Percentiles rank a stretch among this genome's conserved stretches.
Evolutionary conservation across 2,113 vertebrate genomes (phyloP).

Genomic region (Austrofundulus limnaeus): DNA sequence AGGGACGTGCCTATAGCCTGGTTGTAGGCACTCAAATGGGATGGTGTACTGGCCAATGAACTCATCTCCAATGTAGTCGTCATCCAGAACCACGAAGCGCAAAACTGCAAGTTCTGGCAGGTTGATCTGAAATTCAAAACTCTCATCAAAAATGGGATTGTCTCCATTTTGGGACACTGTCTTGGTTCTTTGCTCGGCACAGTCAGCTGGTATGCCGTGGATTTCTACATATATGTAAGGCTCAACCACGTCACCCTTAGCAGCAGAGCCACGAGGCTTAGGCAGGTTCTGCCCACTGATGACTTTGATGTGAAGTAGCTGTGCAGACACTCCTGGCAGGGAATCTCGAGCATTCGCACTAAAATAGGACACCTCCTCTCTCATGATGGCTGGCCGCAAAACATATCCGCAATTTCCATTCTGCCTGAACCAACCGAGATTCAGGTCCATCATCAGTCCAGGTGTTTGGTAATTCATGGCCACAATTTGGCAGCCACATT

Average conservation of each 20-base stretch:
- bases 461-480: constrained; percentile 94
- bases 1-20: constrained; percentile 89
- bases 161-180: constrained; percentile 89
- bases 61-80: constrained; percentile 92
- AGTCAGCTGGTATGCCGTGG: constrained; percentile 90
- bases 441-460: constrained; percentile 93
- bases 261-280: constrained; percentile 89
- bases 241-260: constrained; percentile 92
- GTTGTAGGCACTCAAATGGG: constrained; percentile 91
- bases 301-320: constrained; percentile 90
- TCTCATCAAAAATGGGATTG: constrained; percentile 91
- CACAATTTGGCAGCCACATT: constrained; percentile 93
- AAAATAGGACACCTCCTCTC: constrained; percentile 93
- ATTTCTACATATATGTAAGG: constrained; percentile 92
- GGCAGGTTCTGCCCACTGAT: constrained; percentile 93
- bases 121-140: constrained; percentile 93
- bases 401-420: constrained; percentile 92
- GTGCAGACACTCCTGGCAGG: constrained; percentile 87
- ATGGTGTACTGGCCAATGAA: constrained; percentile 96
- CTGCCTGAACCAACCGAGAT: constrained; percentile 89
- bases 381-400: constrained; percentile 89
- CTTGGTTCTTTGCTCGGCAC: constrained; percentile 90
- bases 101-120: constrained; percentile 88
- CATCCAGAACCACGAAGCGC: constrained; percentile 89
- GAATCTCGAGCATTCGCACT: constrained; percentile 91